phyloP scores from a whole-genome alignment of 1,140 invertebrate species.

The Hyles euphorbiae region DNA sequence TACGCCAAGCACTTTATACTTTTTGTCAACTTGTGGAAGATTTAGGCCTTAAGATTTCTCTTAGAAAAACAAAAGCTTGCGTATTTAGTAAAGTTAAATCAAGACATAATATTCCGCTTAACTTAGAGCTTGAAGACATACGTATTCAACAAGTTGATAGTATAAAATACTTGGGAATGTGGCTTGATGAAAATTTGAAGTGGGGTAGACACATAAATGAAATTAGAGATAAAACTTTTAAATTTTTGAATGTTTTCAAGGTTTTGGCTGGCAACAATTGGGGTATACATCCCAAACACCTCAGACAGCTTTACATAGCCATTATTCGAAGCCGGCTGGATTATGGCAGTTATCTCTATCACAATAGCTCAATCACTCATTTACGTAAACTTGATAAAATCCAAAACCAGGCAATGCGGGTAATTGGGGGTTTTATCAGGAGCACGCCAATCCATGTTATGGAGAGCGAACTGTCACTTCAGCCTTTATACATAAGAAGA shows the following conservation, averaged over 20 bases:
- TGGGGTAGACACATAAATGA: constrained; percentile 23
- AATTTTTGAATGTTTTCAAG: constrained; percentile 22
- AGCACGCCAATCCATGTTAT: constrained; percentile 2
- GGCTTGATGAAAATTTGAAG: constrained; percentile 19
- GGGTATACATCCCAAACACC: constrained; percentile 24
- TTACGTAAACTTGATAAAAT: background rate
- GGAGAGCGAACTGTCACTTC: background rate
- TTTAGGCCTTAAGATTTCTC: constrained; percentile 16
- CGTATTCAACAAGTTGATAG: constrained; percentile 10
- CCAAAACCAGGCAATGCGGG: background rate
- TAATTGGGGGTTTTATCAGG: constrained; percentile 3
- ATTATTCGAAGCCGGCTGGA: constrained; percentile 3
- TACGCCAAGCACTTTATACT: constrained; percentile 16
- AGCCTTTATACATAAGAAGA: background rate
- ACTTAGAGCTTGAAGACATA: constrained; percentile 11
- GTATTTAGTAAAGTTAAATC: constrained; percentile 18
- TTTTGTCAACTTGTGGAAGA: constrained; percentile 5
- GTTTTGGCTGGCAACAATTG: constrained; percentile 18
- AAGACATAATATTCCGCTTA: background rate
- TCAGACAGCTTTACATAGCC: constrained; percentile 18
- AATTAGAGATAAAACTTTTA: constrained; percentile 4
- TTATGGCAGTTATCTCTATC: background rate
- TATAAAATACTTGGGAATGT: constrained; percentile 25
- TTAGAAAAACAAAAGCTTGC: constrained; percentile 24
- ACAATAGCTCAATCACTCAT: background rate